Conservation (phyloP, 2,113 vertebrate species). For the Eclectus roratus region DNA sequence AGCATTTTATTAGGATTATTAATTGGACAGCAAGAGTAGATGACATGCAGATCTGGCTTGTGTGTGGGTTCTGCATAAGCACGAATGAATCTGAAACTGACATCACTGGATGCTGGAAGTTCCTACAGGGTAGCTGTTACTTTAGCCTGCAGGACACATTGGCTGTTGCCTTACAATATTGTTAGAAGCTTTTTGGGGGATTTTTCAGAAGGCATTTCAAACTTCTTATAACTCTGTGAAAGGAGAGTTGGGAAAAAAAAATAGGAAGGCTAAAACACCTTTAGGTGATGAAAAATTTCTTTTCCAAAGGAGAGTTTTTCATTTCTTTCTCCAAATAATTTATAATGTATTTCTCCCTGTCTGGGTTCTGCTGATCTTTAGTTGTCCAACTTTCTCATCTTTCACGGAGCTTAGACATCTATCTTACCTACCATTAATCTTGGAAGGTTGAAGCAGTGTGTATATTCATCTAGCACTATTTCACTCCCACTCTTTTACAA, state of each 20-base stretch:
- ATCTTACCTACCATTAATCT: neutral
- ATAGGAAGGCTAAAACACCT: accelerated
- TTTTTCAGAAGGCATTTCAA: neutral
- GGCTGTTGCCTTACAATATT: neutral
- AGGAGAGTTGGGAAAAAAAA: neutral
- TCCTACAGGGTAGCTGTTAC: neutral
- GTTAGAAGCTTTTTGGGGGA: neutral
- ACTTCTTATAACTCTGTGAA: neutral
- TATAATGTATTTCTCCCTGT: neutral
- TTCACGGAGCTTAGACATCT: neutral
- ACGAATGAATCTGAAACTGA: neutral
- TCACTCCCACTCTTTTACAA: neutral
- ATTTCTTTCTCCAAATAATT: neutral
- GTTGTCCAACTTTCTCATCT: neutral
- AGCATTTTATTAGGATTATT: neutral
- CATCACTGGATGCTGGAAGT: neutral
- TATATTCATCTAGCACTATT: neutral
- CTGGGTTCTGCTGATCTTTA: neutral
- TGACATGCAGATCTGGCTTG: neutral
- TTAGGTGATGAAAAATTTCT: neutral
- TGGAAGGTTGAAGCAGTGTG: neutral
- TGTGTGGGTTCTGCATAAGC: neutral
- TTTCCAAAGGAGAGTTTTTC: neutral
- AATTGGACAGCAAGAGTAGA: neutral
- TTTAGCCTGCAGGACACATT: neutral